Evolutionary conservation across 2,797 vertebrate genomes (phyloP).

Genomic region (Crossoptilon crossoptilon): DNA sequence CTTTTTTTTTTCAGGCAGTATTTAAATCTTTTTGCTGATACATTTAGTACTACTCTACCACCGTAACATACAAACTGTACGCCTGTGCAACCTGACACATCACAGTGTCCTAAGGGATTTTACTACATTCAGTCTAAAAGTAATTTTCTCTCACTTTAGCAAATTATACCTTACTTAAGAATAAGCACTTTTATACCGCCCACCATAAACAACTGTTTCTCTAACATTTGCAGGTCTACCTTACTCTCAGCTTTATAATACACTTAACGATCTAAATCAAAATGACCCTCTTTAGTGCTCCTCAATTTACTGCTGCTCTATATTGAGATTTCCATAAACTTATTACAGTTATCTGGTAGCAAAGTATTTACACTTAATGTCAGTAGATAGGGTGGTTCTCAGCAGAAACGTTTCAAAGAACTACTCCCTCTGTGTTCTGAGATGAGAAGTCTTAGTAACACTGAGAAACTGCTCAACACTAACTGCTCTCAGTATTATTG

Average conservation of each 20-base stretch:
- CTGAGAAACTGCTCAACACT: background rate
- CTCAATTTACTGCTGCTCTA: background rate
- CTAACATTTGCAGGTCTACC: background rate
- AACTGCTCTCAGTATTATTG: background rate
- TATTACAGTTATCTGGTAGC: background rate
- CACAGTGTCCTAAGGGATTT: background rate
- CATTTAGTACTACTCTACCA: background rate
- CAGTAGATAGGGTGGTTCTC: background rate
- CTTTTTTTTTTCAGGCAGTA: background rate
- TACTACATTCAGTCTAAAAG: background rate
- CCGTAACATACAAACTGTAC: background rate
- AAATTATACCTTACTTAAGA: background rate
- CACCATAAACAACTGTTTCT: conserved; percentile 2
- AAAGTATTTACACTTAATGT: background rate
- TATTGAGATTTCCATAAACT: background rate
- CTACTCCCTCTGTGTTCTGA: background rate
- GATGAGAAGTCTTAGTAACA: background rate
- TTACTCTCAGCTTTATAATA: background rate
- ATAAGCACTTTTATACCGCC: background rate
- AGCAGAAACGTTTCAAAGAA: background rate
- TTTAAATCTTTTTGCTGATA: background rate
- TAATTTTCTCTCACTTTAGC: conserved; percentile 19
- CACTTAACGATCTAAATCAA: background rate
- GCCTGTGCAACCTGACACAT: background rate
- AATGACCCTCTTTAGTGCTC: background rate